Conservation (phyloP, 2,797 vertebrate species). For the Melanogrammus aeglefinus region DNA sequence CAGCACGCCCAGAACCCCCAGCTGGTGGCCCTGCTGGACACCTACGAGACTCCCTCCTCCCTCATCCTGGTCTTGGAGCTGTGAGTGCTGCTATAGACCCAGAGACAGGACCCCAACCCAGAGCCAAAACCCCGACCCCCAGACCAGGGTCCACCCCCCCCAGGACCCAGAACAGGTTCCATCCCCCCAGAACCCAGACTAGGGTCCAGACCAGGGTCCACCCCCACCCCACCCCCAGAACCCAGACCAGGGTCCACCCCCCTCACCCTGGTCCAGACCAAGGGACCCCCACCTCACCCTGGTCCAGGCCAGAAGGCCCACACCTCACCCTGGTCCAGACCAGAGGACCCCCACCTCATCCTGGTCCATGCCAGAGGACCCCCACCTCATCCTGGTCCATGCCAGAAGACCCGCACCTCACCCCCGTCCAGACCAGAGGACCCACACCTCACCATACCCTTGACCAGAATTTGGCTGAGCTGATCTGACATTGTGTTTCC, state of each 20-base stretch:
- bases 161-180: too few relatives aligned
- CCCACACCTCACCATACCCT: not conserved
- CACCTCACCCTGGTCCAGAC: too few relatives aligned
- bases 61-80: conserved; percentile 91
- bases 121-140: not conserved
- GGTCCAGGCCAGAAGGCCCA: too few relatives aligned
- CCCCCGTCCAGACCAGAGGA: not conserved
- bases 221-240: not conserved
- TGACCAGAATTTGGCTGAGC: not conserved
- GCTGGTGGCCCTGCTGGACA: conserved; percentile 86
- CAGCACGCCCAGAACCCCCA: conserved; percentile 89
- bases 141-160: not conserved
- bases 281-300: too few relatives aligned
- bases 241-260: too few relatives aligned
- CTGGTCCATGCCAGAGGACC: not conserved
- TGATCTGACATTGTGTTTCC: not conserved
- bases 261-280: too few relatives aligned
- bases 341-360: not conserved
- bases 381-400: not conserved
- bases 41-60: conserved; percentile 85
- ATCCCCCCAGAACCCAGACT: too few relatives aligned
- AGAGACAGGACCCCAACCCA: not conserved
- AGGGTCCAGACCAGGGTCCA: too few relatives aligned
- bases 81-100: conserved; percentile 72
- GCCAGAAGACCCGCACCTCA: not conserved